These are phyloP conservation scores for Tiliacea aurago DNA, from an alignment of 2,888 invertebrate species.

Conservation along the genomic window DNA sequence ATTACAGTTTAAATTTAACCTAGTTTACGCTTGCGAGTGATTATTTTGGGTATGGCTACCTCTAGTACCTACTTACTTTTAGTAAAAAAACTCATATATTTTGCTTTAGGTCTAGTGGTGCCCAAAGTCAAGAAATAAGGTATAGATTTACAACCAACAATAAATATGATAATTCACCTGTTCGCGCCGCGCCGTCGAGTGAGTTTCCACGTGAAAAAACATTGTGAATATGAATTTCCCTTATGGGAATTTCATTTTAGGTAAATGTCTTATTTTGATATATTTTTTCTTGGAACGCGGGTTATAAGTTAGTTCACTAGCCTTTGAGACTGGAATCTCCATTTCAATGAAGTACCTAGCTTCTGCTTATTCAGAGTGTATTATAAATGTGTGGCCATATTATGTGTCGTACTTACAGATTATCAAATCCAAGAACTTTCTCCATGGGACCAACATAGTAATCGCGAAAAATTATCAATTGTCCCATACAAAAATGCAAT, in stretches of 20 bases:
- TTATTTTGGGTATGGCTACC: slow-evolving; percentile 2
- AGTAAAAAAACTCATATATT: slow-evolving; percentile 32
- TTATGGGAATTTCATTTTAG: slow-evolving; percentile 63
- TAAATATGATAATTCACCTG: slow-evolving; percentile 76
- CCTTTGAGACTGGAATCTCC: slow-evolving; percentile 5
- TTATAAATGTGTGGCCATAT: too few species aligned
- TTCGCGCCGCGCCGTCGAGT: slow-evolving; percentile 65
- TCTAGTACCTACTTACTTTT: slow-evolving; percentile 8
- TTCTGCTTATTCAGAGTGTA: neutral
- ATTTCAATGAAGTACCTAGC: slow-evolving; percentile 6
- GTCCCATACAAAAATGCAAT: too few species aligned
- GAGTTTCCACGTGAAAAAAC: slow-evolving; percentile 68
- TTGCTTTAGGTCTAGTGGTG: slow-evolving; percentile 25
- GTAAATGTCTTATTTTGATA: slow-evolving; percentile 56
- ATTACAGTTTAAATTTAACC: slow-evolving; percentile 48
- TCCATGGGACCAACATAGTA: too few species aligned
- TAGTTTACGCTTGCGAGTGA: slow-evolving; percentile 28
- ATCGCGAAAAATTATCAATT: too few species aligned
- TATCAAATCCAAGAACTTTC: too few species aligned
- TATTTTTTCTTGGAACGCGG: slow-evolving; percentile 34
- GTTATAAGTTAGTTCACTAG: slow-evolving; percentile 18
- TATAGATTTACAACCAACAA: slow-evolving; percentile 67
- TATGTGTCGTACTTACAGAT: too few species aligned
- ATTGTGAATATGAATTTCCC: slow-evolving; percentile 67
- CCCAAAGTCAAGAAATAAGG: slow-evolving; percentile 50